Evolutionary conservation across 2,888 invertebrate species (phyloP).

Genomic region (Barypeithes pellucidus): DNA sequence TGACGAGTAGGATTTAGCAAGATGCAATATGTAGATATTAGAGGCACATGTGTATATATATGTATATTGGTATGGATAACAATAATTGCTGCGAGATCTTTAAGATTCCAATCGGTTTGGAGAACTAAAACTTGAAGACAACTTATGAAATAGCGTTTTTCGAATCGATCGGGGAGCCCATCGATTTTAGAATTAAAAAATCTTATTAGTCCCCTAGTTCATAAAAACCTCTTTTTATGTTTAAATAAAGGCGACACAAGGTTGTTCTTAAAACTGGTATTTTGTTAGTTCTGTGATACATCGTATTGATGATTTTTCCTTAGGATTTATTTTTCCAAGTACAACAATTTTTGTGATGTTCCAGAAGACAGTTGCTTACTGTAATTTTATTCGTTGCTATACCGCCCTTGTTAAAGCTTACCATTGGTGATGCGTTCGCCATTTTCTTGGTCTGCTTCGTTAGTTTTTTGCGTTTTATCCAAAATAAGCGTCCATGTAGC

Average conservation of each 20-base stretch:
- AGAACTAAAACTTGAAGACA: too few relatives aligned
- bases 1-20: constrained; percentile 5
- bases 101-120: background rate
- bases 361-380: constrained; percentile 35
- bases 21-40: constrained; percentile 17
- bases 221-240: constrained; percentile 32
- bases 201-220: too few relatives aligned
- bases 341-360: constrained; percentile 52
- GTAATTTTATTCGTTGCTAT: constrained; percentile 16
- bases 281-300: constrained; percentile 55
- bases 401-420: constrained; percentile 4
- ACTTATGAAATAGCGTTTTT: too few relatives aligned
- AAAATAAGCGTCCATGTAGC: too few relatives aligned
- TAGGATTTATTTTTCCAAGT: constrained; percentile 49
- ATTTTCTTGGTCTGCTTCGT: too few relatives aligned
- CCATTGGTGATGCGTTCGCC: too few relatives aligned
- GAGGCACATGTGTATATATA: background rate
- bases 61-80: background rate
- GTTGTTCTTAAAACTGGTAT: constrained; percentile 40
- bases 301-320: constrained; percentile 49
- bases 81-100: background rate
- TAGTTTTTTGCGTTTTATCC: too few relatives aligned
- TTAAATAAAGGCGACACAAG: constrained; percentile 8
- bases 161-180: too few relatives aligned
- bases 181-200: too few relatives aligned